These are phyloP conservation scores for Myotis daubentonii DNA, from an alignment of 2,797 vertebrate genomes.

Conservation along the genomic window DNA sequence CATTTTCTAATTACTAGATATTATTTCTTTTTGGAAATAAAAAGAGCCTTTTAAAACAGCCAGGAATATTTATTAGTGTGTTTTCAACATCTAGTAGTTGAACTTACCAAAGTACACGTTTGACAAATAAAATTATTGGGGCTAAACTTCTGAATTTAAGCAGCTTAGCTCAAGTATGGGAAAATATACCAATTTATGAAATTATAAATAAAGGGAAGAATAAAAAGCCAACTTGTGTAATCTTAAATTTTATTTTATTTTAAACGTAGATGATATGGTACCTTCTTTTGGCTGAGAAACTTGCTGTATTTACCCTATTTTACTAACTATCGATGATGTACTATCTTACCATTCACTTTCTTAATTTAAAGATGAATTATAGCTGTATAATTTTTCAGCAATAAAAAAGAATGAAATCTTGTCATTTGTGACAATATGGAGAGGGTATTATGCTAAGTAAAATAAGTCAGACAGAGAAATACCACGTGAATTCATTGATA, in stretches of 20 bases:
- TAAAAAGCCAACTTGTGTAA: neutral
- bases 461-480: neutral
- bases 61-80: conserved; percentile 13
- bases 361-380: conserved; percentile 23
- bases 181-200: conserved; percentile 1
- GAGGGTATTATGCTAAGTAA: neutral
- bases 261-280: neutral
- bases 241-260: conserved; percentile 32
- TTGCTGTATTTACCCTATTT: conserved; percentile 33
- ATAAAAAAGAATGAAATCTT: neutral
- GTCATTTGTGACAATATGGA: neutral
- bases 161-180: neutral
- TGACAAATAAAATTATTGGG: neutral
- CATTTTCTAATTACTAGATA: neutral
- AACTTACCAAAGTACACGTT: neutral
- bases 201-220: neutral
- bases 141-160: conserved; percentile 15
- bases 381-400: neutral
- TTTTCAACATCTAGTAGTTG: neutral
- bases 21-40: neutral
- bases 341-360: neutral
- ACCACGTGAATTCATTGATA: neutral
- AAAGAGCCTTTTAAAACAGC: neutral
- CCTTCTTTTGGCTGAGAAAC: conserved; percentile 43
- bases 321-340: neutral